Base-by-base conservation (phyloP, 2,888 invertebrate species). In the Synergus gifuensis region DNA sequence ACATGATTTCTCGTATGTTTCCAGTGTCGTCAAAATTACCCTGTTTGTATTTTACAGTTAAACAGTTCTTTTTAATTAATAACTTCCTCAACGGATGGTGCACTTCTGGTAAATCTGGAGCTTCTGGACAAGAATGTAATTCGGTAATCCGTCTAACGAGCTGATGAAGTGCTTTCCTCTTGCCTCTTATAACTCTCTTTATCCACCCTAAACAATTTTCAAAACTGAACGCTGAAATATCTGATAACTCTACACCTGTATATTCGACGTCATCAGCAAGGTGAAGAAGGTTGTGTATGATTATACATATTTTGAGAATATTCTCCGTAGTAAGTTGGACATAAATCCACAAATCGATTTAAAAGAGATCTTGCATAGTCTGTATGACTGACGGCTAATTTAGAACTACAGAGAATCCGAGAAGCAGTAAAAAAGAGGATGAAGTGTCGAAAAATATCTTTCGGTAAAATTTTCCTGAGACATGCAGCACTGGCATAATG, bases 181-280 rank as follows among this genome's bases (percentile, higher is more conserved):
- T 66, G 9, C 42, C 40, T 66, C 42, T 16, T 11, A 66, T 2
- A 3, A 66, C 44, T n/a, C 49, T 28, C 80, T 85, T 85, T 11
- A 85, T 79, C 76, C 78, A 81, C 5, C 84, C 84, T 40, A 85
- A 78, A 62, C 78, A 84, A 77, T 82, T 82, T 81, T 85, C 84
- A 16, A 83, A 83, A 69, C 76, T 62, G 78, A 83, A 86, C 22
- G 84, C 83, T n/a, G 66, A 66, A 5, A 16, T 42, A 8, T 18
- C 66, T n/a, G 66, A 8, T n/a, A 66, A 42, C 40, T 42, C n/a
- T 64, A 36, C n/a, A 7, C n/a, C 16, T 49, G 83, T 83, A 62
- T 79, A 28, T 62, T 63, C 77, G 9, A 83, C 28, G 28, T 28
- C 83, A 76, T 86, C 83, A 0, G 85, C 11, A 9, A 85, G 0